These are phyloP conservation scores for Rhopilema esculentum DNA, from an alignment of 30 jellyfish, hydroid and myxozoan species.

Conservation along the genomic window DNA sequence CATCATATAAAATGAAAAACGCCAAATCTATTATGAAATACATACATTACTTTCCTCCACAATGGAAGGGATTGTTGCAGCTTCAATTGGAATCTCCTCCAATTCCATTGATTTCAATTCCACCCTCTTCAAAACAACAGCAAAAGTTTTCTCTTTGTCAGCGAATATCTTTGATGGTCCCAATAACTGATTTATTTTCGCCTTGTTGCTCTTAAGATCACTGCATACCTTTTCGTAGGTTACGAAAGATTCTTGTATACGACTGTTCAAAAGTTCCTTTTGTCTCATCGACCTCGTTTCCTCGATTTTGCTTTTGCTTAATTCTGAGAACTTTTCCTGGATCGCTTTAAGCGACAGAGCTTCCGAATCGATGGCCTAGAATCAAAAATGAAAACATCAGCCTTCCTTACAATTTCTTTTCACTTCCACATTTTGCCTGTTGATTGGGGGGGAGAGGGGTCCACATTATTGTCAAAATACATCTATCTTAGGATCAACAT, in stretches of 20 bases:
- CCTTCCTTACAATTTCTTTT: not conserved
- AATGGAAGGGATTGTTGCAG: not conserved
- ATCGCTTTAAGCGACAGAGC: conserved; percentile 54
- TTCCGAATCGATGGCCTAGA: conserved; percentile 67
- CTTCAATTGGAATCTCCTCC: not conserved
- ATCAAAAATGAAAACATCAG: not conserved
- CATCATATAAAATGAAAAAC: not conserved
- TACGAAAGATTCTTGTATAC: conserved; percentile 46
- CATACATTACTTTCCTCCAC: not conserved
- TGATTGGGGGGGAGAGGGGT: not conserved
- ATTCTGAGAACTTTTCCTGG: conserved; percentile 56
- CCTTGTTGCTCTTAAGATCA: conserved; percentile 44
- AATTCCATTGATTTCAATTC: conserved; percentile 48
- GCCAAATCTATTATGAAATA: not conserved
- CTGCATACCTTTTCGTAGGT: conserved; percentile 56
- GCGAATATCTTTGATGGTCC: conserved; percentile 66
- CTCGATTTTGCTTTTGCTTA: conserved; percentile 62
- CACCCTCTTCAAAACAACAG: conserved; percentile 59
- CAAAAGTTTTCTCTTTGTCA: conserved; percentile 58
- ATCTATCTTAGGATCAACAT: not conserved
- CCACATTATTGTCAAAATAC: not conserved
- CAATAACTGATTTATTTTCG: conserved; percentile 59
- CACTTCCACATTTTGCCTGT: not conserved
- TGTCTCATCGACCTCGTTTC: conserved; percentile 49
- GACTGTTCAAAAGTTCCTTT: conserved; percentile 52